Conservation (phyloP, 1,140 invertebrate genomes). For the Oryctes rhinoceros region DNA sequence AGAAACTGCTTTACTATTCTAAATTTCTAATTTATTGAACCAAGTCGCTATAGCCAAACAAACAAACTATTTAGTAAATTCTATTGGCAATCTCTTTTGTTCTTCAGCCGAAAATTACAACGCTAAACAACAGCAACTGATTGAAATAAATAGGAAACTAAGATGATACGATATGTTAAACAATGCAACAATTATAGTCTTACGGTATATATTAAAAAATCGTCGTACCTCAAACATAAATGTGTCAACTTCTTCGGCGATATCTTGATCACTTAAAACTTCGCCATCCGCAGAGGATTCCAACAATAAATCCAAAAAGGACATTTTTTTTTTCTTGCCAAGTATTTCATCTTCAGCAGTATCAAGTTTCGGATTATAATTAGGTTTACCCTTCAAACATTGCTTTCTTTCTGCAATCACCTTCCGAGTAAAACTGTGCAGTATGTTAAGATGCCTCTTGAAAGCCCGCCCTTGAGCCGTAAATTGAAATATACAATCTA, state of each 20-base stretch:
- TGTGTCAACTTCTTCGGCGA: constrained; percentile 39
- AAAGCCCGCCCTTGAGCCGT: neutral
- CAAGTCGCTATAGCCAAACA: too few relatives aligned
- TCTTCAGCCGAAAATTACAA: too few relatives aligned
- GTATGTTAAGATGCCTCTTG: neutral
- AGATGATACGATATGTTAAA: too few relatives aligned
- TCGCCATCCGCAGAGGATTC: neutral
- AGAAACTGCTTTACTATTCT: too few relatives aligned
- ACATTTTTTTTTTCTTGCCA: constrained; percentile 20
- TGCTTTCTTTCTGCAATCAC: constrained; percentile 50
- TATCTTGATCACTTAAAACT: constrained; percentile 25
- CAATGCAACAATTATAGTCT: too few relatives aligned
- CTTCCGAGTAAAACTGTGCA: constrained; percentile 63
- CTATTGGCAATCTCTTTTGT: too few relatives aligned
- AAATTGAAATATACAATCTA: constrained; percentile 16
- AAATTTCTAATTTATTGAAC: too few relatives aligned
- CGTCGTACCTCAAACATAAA: constrained; percentile 36
- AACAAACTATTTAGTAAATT: too few relatives aligned
- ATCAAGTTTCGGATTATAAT: constrained; percentile 48
- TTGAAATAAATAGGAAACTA: too few relatives aligned
- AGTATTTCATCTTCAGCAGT: neutral
- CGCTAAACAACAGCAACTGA: too few relatives aligned
- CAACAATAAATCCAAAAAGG: constrained; percentile 35
- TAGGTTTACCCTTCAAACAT: constrained; percentile 47
- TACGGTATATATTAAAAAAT: too few relatives aligned